These are phyloP conservation scores for Ennomos erosarius DNA, from an alignment of 2,888 invertebrate species.

Conservation along the genomic window DNA sequence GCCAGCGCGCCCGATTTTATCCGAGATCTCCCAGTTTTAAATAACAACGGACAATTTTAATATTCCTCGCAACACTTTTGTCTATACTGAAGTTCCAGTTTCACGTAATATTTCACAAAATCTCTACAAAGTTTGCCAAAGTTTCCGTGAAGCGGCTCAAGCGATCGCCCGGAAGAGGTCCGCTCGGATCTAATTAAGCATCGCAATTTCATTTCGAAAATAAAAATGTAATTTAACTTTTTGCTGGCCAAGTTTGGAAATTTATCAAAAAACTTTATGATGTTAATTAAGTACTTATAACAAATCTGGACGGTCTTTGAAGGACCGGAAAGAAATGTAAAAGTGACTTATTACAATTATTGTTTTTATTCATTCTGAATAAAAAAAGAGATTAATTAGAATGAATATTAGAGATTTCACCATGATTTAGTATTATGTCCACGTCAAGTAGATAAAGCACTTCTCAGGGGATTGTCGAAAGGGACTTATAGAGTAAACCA, in stretches of 20 bases:
- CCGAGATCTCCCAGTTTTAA: conserved; percentile 1
- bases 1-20: conserved; percentile 2
- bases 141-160: conserved; percentile 21
- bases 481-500: too few relatives aligned
- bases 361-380: too few relatives aligned
- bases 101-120: conserved; percentile 21
- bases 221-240: conserved; percentile 25
- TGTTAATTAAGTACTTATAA: not conserved
- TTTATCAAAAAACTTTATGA: conserved; percentile 18
- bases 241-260: conserved; percentile 13
- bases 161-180: conserved; percentile 20
- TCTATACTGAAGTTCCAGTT: conserved; percentile 9
- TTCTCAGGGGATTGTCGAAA: too few relatives aligned
- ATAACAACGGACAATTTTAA: conserved; percentile 14
- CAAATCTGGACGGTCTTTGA: too few relatives aligned
- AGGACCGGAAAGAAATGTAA: too few relatives aligned
- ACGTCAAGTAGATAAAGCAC: too few relatives aligned
- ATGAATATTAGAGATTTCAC: too few relatives aligned
- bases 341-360: too few relatives aligned
- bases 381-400: too few relatives aligned
- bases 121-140: conserved; percentile 22
- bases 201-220: conserved; percentile 31
- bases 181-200: conserved; percentile 37
- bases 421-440: too few relatives aligned
- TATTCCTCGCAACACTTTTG: conserved; percentile 20